Conservation (phyloP, 2,113 vertebrate genomes). For the Etia nguti region DNA sequence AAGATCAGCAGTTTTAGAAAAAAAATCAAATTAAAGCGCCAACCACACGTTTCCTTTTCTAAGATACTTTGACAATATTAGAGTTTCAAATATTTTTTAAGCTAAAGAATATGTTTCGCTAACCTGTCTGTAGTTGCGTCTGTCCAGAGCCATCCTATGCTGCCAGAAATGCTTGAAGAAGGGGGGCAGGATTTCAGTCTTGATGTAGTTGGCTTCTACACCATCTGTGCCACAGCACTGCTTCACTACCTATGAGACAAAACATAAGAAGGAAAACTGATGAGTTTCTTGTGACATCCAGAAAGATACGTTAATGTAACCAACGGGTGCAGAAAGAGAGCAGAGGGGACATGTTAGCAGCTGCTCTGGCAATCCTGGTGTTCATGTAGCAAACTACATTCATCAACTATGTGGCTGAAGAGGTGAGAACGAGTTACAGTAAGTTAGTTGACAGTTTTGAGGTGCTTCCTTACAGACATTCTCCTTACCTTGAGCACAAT, state of each 20-base stretch:
- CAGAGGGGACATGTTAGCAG: background rate
- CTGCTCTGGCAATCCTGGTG: slow-evolving; percentile 10
- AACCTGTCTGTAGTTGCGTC: slow-evolving; percentile 98
- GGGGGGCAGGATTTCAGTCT: slow-evolving; percentile 96
- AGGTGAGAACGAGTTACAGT: slow-evolving; percentile 45
- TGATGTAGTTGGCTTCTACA: slow-evolving; percentile 99
- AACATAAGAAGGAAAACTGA: background rate
- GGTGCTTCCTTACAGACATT: background rate
- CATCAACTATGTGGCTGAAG: slow-evolving; percentile 1
- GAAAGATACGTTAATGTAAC: background rate
- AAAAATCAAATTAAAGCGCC: background rate
- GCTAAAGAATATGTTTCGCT: background rate
- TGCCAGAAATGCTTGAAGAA: slow-evolving; percentile 99
- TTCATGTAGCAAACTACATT: slow-evolving; percentile 17
- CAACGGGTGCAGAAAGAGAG: slow-evolving; percentile 53
- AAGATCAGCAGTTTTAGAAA: background rate
- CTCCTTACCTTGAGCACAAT: slow-evolving; percentile 90
- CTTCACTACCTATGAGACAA: slow-evolving; percentile 85
- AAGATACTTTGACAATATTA: background rate
- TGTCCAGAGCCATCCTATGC: slow-evolving; percentile 97
- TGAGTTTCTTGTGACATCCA: background rate
- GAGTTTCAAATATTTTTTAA: background rate
- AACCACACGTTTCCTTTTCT: background rate
- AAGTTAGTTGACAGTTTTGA: background rate
- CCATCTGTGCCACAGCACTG: slow-evolving; percentile 98